Base-by-base conservation (phyloP, 1,140 invertebrate genomes). In the Dryas iulia region DNA sequence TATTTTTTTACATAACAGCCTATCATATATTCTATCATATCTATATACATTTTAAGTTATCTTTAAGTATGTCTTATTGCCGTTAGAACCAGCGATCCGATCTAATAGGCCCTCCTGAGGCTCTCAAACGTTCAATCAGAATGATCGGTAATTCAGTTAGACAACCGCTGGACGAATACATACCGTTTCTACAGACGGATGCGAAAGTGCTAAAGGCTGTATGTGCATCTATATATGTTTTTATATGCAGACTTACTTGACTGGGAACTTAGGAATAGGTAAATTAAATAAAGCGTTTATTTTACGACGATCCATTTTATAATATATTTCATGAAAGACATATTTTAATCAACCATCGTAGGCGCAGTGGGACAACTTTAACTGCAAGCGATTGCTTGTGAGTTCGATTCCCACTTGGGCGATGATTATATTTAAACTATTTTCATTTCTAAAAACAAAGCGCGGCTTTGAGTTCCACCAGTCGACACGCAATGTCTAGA, bases 131-230 rank as follows among this genome's bases (percentile, higher is more conserved):
- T 67, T 89, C 86, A 89, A 90, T 90, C 88, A 89, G 84, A 90
- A 86, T 87, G 82, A 86, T 86, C 83, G 85, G 82, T 90, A 89
- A 90, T 88, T 87, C 83, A 84, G 84, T 90, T 90, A 89, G 62
- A 74, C 71, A 76, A 81, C 82, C 81, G 73, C 86, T 83, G 86
- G 86, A 87, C 86, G 81, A 76, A 83, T 82, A 78, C 75, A 76
- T 74, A 73, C 56, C 72, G 65, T 31, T 28, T 31, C 71, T 81
- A 89, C 78, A 72, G 66, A 57, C 63, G 54, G 3, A 18, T 0
- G 54, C 54, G 71, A 56, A 84, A 87, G 62, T 79, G 66, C 33
- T 67, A 11, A 10, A 11, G 39, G 10, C 14, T 0, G 11, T 14
- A 18, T 11, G 14, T 35, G 33, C 39, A 21, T 21, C 8, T 21